phyloP scores from a whole-genome alignment of 2,797 vertebrate species.

The Eidolon dupreanum region DNA sequence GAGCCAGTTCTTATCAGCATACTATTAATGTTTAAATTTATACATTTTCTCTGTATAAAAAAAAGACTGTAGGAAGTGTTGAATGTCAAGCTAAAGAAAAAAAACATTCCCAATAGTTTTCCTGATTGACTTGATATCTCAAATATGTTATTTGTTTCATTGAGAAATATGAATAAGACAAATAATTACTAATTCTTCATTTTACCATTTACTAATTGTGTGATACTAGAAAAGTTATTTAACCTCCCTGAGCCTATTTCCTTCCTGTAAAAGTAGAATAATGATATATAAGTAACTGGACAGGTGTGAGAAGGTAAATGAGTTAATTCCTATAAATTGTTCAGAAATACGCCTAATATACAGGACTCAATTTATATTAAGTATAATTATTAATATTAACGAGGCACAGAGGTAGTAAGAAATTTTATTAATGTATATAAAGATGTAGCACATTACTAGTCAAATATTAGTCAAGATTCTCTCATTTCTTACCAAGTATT shows the following conservation, averaged over 20 bases:
- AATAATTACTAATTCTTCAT: not conserved
- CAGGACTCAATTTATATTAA: not conserved
- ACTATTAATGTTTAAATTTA: slow-evolving; percentile 21
- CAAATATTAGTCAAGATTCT: not conserved
- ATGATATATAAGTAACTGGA: not conserved
- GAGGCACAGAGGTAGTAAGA: not conserved
- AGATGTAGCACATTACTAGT: not conserved
- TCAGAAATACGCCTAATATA: not conserved
- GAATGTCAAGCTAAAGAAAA: not conserved
- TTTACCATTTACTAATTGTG: not conserved
- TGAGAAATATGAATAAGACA: not conserved
- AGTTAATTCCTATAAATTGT: not conserved
- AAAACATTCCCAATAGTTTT: slow-evolving; percentile 6
- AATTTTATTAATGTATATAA: not conserved
- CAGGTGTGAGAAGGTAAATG: not conserved
- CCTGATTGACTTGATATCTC: not conserved
- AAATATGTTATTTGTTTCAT: not conserved
- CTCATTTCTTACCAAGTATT: not conserved
- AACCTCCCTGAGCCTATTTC: not conserved
- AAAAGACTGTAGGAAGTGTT: not conserved
- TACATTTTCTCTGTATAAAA: not conserved
- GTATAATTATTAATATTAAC: slow-evolving; percentile 7
- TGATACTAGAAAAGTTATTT: not conserved
- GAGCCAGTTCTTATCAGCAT: not conserved
- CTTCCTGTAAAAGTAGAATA: not conserved